Evolutionary conservation across 92 coral and sea anemone species (phyloP).

Genomic region (Phenganax stokvisi): DNA sequence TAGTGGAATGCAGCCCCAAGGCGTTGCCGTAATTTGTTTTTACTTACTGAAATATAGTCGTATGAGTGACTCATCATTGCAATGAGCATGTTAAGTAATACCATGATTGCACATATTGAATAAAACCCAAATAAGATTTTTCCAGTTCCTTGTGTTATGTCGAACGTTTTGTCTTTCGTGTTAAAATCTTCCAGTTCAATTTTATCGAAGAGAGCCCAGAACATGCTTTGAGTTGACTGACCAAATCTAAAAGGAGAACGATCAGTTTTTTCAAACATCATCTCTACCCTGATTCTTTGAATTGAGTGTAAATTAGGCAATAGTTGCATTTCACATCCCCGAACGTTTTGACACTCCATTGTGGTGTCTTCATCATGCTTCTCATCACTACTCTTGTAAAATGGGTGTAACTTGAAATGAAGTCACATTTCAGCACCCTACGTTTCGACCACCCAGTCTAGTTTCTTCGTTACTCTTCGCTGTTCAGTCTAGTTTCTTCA

Average conservation of each 20-base stretch:
- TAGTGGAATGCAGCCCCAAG: neutral
- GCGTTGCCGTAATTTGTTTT: neutral
- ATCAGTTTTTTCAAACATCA: neutral
- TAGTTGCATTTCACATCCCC: too few species aligned
- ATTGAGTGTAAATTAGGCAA: too few species aligned
- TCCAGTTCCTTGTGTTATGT: conserved; percentile 65
- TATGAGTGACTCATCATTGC: conserved; percentile 76
- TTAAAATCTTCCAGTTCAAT: conserved; percentile 45
- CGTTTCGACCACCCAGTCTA: too few species aligned
- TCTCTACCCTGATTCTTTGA: too few species aligned
- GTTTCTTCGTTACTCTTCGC: too few species aligned
- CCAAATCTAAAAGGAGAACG: conserved; percentile 41
- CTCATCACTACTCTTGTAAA: too few species aligned
- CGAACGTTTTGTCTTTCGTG: conserved; percentile 40
- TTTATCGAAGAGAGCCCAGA: conserved; percentile 79
- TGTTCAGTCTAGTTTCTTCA: too few species aligned
- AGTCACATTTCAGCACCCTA: too few species aligned
- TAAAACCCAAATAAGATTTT: conserved; percentile 57
- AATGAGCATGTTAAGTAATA: conserved; percentile 68
- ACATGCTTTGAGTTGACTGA: conserved; percentile 49
- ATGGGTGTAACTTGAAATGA: too few species aligned
- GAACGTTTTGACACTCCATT: too few species aligned
- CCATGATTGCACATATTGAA: conserved; percentile 59
- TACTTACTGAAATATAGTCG: conserved; percentile 65
- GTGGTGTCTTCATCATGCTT: too few species aligned